These are phyloP conservation scores for Drosophila virilis DNA, from an alignment of 1,140 invertebrate species.

Conservation along the genomic window DNA sequence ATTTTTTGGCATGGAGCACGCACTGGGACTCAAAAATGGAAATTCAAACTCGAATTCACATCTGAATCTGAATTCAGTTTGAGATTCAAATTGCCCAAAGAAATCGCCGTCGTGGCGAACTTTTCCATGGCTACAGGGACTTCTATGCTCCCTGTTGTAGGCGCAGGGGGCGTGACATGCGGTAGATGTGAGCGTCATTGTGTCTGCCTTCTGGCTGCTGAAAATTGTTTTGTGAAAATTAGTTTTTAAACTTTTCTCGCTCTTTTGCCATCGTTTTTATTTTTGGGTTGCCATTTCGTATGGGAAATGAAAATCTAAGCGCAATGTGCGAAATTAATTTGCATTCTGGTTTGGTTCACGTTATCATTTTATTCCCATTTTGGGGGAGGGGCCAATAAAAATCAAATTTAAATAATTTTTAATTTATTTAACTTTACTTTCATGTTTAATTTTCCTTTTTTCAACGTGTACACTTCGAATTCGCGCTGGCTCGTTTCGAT, in stretches of 20 bases:
- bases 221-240: conserved; percentile 82
- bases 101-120: conserved; percentile 37
- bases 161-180: neutral
- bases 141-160: neutral
- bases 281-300: conserved; percentile 16
- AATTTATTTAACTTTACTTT: conserved; percentile 70
- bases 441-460: conserved; percentile 7
- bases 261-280: conserved; percentile 42
- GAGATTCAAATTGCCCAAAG: conserved; percentile 76
- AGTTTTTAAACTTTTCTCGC: conserved; percentile 77
- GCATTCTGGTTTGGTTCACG: conserved; percentile 53
- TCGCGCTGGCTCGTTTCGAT: conserved; percentile 30
- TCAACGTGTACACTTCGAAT: conserved; percentile 26
- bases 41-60: conserved; percentile 55
- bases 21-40: conserved; percentile 58
- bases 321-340: conserved; percentile 79
- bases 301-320: conserved; percentile 63
- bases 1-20: conserved; percentile 58
- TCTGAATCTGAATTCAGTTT: conserved; percentile 53
- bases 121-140: conserved; percentile 25
- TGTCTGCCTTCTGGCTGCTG: conserved; percentile 53
- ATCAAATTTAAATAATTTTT: conserved; percentile 81
- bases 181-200: conserved; percentile 19
- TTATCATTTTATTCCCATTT: conserved; percentile 48
- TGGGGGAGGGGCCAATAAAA: conserved; percentile 60